These are phyloP conservation scores for Anadara kagoshimensis DNA, from an alignment of 1,140 invertebrate genomes.

Conservation along the genomic window DNA sequence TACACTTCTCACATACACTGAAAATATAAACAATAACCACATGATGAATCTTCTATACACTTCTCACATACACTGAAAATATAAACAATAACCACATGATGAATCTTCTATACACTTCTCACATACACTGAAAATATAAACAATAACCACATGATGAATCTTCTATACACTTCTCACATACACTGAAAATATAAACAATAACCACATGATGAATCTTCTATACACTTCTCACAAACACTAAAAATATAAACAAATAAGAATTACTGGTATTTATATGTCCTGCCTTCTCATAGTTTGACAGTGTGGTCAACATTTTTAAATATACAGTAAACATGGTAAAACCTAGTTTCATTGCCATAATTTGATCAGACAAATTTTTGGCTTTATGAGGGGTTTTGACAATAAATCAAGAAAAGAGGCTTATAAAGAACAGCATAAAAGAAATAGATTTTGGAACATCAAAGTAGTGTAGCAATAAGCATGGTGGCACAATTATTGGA, in stretches of 20 bases:
- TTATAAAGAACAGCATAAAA: too few relatives aligned
- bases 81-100: constrained; percentile 64
- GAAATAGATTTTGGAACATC: too few relatives aligned
- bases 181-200: constrained; percentile 59
- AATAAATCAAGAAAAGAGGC: too few relatives aligned
- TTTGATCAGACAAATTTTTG: too few relatives aligned
- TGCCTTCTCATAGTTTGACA: too few relatives aligned
- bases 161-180: constrained; percentile 61
- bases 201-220: constrained; percentile 58
- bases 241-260: not conserved
- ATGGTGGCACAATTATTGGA: too few relatives aligned
- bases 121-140: constrained; percentile 56
- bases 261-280: too few relatives aligned
- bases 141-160: constrained; percentile 63
- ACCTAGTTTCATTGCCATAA: too few relatives aligned
- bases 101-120: constrained; percentile 57
- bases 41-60: constrained; percentile 57
- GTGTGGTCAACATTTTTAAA: too few relatives aligned
- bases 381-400: too few relatives aligned
- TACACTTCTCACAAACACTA: constrained; percentile 63
- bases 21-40: constrained; percentile 62
- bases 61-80: constrained; percentile 56
- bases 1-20: constrained; percentile 63
- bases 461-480: too few relatives aligned
- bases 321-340: too few relatives aligned